These are phyloP conservation scores for Agrochola lychnidis DNA, from an alignment of 2,888 invertebrate genomes.

Conservation along the genomic window DNA sequence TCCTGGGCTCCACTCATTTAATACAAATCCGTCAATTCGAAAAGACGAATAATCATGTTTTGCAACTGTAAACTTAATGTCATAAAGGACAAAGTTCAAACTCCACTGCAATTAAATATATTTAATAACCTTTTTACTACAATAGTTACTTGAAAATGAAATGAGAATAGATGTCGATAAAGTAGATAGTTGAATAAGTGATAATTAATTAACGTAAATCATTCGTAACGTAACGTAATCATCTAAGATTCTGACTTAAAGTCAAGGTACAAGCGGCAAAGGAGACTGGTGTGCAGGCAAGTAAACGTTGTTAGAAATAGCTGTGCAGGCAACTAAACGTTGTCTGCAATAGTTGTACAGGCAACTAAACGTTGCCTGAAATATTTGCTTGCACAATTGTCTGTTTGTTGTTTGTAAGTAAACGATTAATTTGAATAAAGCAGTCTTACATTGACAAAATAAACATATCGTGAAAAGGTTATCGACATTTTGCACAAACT, in stretches of 20 bases:
- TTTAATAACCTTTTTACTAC: background rate
- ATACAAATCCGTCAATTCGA: background rate
- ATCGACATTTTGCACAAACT: background rate
- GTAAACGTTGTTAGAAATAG: background rate
- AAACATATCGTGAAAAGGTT: background rate
- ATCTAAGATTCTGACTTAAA: constrained; percentile 7
- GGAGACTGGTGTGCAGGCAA: background rate
- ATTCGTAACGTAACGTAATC: background rate
- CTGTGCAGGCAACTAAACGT: background rate
- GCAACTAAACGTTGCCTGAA: background rate
- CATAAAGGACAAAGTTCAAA: background rate
- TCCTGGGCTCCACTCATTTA: background rate
- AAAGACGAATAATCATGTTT: background rate
- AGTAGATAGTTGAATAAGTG: background rate
- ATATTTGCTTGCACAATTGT: background rate
- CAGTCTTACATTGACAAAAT: background rate
- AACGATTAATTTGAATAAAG: background rate
- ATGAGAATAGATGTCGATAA: background rate
- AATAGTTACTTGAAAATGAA: background rate
- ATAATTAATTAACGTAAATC: background rate
- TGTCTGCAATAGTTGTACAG: background rate
- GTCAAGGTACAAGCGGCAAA: constrained; percentile 3
- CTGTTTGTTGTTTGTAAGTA: background rate
- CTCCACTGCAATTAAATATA: background rate
- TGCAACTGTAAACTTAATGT: background rate